Percentiles rank a stretch among this genome's conserved stretches.
phyloP scores from a whole-genome alignment of 1,140 invertebrate genomes.

The Eumaeus atala region DNA sequence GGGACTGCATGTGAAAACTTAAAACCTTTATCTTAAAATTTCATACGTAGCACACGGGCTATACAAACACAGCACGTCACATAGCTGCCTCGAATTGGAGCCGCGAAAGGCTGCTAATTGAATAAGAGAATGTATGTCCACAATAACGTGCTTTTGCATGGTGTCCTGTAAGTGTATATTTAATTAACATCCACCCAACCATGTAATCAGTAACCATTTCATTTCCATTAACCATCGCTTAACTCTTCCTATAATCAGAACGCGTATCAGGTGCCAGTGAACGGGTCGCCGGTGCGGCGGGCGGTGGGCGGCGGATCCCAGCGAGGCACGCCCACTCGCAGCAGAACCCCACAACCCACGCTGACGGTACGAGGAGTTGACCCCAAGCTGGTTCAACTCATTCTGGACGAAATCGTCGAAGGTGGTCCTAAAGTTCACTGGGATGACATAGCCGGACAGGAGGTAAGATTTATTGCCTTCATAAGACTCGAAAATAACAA shows the following conservation, averaged over 20 bases:
- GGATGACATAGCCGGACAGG: slow-evolving; percentile 95
- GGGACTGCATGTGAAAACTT: too few species aligned
- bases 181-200: slow-evolving; percentile 14
- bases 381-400: slow-evolving; percentile 90
- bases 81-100: too few species aligned
- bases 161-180: slow-evolving; percentile 1
- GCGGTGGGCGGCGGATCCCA: slow-evolving; percentile 67
- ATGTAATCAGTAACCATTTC: neutral
- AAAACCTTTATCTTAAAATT: too few species aligned
- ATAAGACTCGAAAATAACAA: too few species aligned
- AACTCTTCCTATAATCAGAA: slow-evolving; percentile 32
- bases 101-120: too few species aligned
- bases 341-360: slow-evolving; percentile 64
- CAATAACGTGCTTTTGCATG: neutral
- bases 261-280: slow-evolving; percentile 57
- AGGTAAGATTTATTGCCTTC: slow-evolving; percentile 65
- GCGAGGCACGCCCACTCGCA: slow-evolving; percentile 58
- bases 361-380: slow-evolving; percentile 84
- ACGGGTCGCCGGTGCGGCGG: slow-evolving; percentile 78
- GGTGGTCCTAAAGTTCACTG: slow-evolving; percentile 89
- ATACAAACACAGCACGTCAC: too few species aligned
- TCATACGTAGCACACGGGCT: too few species aligned
- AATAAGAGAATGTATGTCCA: too few species aligned
- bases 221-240: slow-evolving; percentile 22
- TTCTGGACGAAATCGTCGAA: slow-evolving; percentile 83